phyloP scores from a whole-genome alignment of 1,140 invertebrate species.

The Zaprionus ornatus region DNA sequence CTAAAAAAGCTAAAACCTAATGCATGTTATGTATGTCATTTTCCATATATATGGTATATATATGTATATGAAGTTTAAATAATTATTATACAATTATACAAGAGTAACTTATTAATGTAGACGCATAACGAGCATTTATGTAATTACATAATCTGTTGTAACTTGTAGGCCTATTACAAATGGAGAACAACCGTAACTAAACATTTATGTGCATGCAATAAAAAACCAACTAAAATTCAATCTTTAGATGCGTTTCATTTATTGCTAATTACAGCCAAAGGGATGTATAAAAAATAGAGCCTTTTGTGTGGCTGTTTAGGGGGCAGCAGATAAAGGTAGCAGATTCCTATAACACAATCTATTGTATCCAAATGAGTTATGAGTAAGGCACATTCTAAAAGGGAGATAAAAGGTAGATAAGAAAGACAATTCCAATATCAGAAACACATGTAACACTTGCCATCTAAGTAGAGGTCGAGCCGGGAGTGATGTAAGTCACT shows the following conservation, averaged over 20 bases:
- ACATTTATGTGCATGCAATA: constrained; percentile 80
- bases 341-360: not conserved
- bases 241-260: not conserved
- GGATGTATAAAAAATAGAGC: not conserved
- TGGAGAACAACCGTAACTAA: constrained; percentile 59
- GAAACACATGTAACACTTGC: no score
- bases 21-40: constrained; percentile 64
- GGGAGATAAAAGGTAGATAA: not conserved
- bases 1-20: constrained; percentile 31
- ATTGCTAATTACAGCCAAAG: not conserved
- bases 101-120: constrained; percentile 38
- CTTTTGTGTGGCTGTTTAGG: not conserved
- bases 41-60: constrained; percentile 41
- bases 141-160: constrained; percentile 76
- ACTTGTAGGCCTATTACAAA: constrained; percentile 68
- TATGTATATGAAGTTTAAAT: constrained; percentile 47
- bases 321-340: not conserved
- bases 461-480: no score
- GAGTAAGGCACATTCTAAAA: not conserved
- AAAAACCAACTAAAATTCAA: constrained; percentile 44
- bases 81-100: constrained; percentile 33
- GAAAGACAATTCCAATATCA: no score
- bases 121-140: constrained; percentile 54
- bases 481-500: no score
- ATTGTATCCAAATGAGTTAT: not conserved